These are phyloP conservation scores for Clarias magur DNA, from an alignment of 2,113 vertebrate genomes.

Conservation along the genomic window DNA sequence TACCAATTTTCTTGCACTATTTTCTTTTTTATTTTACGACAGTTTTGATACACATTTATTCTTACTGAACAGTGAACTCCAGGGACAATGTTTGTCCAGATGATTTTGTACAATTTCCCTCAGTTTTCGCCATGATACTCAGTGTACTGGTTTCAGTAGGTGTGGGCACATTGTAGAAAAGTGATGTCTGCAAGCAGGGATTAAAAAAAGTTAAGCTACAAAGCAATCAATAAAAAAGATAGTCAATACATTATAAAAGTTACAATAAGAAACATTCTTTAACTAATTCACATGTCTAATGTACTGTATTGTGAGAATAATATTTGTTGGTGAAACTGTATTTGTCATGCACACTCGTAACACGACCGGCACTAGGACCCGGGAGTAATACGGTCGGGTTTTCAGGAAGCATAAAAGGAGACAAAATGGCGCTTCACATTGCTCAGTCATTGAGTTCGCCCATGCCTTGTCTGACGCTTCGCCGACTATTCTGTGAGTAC, in stretches of 20 bases:
- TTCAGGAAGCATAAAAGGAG: no score
- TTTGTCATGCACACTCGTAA: no score
- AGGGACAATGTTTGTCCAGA: constrained; percentile 13
- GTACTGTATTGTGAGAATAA: neutral
- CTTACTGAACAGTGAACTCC: neutral
- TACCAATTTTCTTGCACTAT: no score
- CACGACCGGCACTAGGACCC: no score
- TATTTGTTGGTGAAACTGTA: neutral
- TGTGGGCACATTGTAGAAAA: constrained; percentile 67
- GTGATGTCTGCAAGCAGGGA: constrained; percentile 52
- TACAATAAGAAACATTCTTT: no score
- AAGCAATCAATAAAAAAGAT: neutral
- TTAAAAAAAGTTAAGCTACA: constrained; percentile 29
- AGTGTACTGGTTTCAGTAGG: constrained; percentile 35
- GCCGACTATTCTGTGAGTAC: no score
- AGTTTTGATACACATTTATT: neutral
- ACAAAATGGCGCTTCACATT: no score
- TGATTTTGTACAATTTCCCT: constrained; percentile 44
- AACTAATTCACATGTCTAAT: neutral
- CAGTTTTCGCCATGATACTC: constrained; percentile 19
- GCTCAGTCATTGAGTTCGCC: no score
- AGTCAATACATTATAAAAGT: neutral
- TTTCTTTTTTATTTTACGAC: no score
- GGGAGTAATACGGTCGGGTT: no score
- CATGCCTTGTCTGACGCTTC: no score